Conservation (phyloP, 2,113 vertebrate species). For the Machaerirhynchus nigripectus region DNA sequence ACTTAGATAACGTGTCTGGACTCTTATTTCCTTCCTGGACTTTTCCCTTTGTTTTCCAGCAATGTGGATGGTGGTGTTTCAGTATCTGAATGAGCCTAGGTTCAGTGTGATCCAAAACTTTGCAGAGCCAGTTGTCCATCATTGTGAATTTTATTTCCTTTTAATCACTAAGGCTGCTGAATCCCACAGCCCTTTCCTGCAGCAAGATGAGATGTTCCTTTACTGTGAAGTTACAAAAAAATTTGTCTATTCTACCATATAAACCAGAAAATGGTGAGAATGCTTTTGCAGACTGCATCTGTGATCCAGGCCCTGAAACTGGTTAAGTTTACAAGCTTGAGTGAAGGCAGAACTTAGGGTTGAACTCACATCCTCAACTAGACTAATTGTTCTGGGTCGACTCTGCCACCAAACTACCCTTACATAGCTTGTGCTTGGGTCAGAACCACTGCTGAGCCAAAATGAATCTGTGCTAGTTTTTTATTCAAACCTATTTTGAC, state of each 20-base stretch:
- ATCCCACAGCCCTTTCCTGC: neutral
- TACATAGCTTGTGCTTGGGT: rapidly evolving
- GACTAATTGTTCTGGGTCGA: neutral
- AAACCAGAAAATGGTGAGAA: neutral
- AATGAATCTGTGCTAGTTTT: neutral
- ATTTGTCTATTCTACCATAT: neutral
- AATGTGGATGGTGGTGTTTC: neutral
- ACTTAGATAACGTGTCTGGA: neutral
- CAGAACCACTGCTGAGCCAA: neutral
- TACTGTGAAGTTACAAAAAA: neutral
- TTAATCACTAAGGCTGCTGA: neutral
- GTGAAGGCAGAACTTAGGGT: neutral
- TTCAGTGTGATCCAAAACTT: neutral
- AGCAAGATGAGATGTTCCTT: neutral
- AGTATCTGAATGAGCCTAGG: neutral
- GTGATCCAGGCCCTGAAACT: neutral
- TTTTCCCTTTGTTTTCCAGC: neutral
- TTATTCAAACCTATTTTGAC: neutral
- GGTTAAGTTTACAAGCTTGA: neutral
- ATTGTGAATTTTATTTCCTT: neutral
- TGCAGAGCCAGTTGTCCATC: neutral
- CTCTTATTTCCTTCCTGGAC: neutral
- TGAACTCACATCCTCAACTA: neutral
- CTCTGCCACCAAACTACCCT: neutral
- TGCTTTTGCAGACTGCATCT: neutral